These are phyloP conservation scores for Lonchura striata DNA, from an alignment of 2,113 vertebrate genomes.

Conservation along the genomic window DNA sequence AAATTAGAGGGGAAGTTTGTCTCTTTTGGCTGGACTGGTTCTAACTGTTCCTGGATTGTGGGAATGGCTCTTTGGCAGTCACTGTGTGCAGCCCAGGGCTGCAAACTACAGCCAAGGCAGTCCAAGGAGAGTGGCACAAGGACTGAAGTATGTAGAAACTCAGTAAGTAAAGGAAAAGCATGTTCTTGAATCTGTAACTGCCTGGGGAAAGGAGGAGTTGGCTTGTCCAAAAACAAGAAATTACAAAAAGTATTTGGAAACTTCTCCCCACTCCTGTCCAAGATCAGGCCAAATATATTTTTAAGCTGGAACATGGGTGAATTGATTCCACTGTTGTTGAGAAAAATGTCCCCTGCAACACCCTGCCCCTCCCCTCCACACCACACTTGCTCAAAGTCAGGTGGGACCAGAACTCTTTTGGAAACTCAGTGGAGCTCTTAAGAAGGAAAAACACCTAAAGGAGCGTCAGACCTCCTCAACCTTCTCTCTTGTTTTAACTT, in stretches of 20 bases:
- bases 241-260: not conserved
- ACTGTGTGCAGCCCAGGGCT: not conserved
- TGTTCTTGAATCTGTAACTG: not conserved
- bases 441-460: not conserved
- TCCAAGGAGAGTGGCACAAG: not conserved
- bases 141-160: not conserved
- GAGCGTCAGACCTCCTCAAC: not conserved
- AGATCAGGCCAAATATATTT: not conserved
- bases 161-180: not conserved
- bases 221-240: not conserved
- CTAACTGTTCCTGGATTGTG: fast-evolving
- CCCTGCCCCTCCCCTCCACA: not conserved
- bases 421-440: not conserved
- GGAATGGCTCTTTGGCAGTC: not conserved
- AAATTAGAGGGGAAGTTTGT: not conserved
- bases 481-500: not conserved
- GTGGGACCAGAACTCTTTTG: not conserved
- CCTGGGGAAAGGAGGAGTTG: not conserved
- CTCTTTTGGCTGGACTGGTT: not conserved
- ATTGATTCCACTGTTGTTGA: not conserved
- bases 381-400: not conserved
- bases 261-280: not conserved
- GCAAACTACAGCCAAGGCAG: not conserved
- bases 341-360: not conserved
- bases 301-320: not conserved